Evolutionary conservation across 2,113 vertebrate genomes (phyloP), one percentile per base, ranked within the genome.

Genomic region (Corvus moneduloides): DNA sequence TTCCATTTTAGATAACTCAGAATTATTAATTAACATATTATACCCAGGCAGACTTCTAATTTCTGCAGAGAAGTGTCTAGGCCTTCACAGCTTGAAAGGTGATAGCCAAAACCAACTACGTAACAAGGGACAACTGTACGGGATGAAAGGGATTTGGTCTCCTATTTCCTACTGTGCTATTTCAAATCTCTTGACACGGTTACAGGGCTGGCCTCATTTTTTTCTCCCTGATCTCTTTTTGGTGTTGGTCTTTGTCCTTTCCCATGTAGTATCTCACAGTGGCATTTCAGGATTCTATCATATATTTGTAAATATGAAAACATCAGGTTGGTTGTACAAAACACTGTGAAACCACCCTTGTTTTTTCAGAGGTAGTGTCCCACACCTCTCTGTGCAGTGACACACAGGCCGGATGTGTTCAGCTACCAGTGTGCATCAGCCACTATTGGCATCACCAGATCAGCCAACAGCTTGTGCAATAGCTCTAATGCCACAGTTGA

Each of bases 1-100:
- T 96, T 95, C 46, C 90, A 90, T 95, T 94, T 93, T 92, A 96
- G 90, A 97, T 97, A 95, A 96, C 76, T 96, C 69, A 69, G 96
- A 96, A 95, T 95, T 95, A 97, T 93, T 96, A 93, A 97, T 94
- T 93, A 93, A 37, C 32, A 49, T 61, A 56, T 32, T 86, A 74
- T 56, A 69, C 49, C 41, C 68, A 77, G 89, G 80, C 35, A 83
- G 20, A 80, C 27, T 93, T 86, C 18, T 89, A 46, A 93, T 88
- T 95, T 94, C 56, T 84, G 8, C 30, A 72, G 69, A 90, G 49
- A 63, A 91, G 9, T 78, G 79, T 87, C 73, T 84, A 78, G 68
- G 69, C 35, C 61, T 89, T 96, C 68, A 44, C 26, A 89, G 49
- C 86, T 89, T 96, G 69, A 97, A 96, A 93, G 56, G 49, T 59